Percentiles rank a stretch among this genome's conserved stretches.
These are phyloP conservation scores for Sardinella longiceps DNA, from an alignment of 2,797 vertebrate genomes.

Conservation along the genomic window DNA sequence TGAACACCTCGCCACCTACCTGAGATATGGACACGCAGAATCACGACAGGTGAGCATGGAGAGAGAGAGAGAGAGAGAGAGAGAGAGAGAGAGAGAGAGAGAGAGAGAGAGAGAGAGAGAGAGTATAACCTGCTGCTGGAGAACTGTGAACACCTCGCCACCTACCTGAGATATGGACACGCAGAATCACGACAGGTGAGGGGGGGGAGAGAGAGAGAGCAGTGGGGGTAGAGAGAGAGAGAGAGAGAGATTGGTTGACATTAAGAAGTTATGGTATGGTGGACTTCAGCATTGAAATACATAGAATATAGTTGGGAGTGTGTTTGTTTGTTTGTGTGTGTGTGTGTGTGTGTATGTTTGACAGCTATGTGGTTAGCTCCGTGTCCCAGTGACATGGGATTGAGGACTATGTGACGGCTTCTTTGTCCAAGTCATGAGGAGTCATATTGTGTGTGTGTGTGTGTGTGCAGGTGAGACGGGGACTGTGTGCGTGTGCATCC, in stretches of 20 bases:
- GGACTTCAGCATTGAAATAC: no score
- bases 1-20: no score
- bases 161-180: not conserved
- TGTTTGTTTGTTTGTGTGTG: not conserved
- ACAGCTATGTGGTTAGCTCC: not conserved
- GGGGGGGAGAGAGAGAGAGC: not conserved
- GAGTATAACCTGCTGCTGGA: slow-evolving; percentile 13
- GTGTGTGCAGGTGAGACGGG: not conserved
- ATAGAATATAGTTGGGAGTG: no score
- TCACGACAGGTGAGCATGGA: no score
- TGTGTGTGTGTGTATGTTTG: not conserved
- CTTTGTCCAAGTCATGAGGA: not conserved
- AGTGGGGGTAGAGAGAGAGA: not conserved
- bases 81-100: no score
- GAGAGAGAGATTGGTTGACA: not conserved
- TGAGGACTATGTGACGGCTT: no score
- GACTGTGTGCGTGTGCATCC: not conserved
- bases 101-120: no score
- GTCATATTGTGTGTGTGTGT: not conserved
- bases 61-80: no score
- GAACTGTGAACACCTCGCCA: not conserved
- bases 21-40: no score
- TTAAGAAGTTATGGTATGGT: no score
- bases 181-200: not conserved
- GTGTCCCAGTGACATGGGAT: no score